These are phyloP conservation scores for Rhagium mordax DNA, from an alignment of 2,888 invertebrate genomes.

Conservation along the genomic window DNA sequence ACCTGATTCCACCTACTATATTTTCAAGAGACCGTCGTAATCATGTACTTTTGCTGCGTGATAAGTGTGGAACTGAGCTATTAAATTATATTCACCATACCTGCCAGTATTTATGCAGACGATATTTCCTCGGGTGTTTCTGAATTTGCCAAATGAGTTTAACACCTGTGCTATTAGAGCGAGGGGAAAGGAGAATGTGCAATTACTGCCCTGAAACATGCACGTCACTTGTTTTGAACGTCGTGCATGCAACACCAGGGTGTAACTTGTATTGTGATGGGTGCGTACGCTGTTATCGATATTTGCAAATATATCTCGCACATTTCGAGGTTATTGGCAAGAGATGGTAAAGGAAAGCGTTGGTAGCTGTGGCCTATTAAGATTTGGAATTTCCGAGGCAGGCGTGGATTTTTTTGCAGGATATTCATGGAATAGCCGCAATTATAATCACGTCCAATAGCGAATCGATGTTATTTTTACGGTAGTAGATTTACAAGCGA, in stretches of 20 bases:
- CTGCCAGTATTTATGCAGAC: neutral
- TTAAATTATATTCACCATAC: neutral
- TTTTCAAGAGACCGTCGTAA: too few relatives aligned
- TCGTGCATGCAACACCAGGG: slow-evolving; percentile 26
- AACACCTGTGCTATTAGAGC: slow-evolving; percentile 21
- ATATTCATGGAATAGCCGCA: neutral
- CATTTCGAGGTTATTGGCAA: slow-evolving; percentile 1
- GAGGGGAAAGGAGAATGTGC: slow-evolving; percentile 18
- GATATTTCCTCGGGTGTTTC: neutral
- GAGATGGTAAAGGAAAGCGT: neutral
- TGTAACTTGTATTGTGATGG: slow-evolving; percentile 24
- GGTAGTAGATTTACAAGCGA: neutral
- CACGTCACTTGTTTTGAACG: slow-evolving; percentile 18
- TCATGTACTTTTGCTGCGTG: too few relatives aligned
- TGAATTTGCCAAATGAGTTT: slow-evolving; percentile 13
- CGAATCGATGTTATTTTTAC: slow-evolving; percentile 16
- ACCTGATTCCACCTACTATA: too few relatives aligned
- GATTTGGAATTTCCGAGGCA: neutral
- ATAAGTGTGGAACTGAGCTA: too few relatives aligned
- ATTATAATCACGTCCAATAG: neutral
- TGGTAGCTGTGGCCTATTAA: neutral
- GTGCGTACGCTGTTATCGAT: slow-evolving; percentile 26
- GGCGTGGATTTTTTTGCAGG: neutral
- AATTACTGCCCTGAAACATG: slow-evolving; percentile 29
- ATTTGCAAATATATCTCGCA: neutral